Base-by-base conservation (phyloP, 2,888 invertebrate species). In the Cheilosia soror region DNA sequence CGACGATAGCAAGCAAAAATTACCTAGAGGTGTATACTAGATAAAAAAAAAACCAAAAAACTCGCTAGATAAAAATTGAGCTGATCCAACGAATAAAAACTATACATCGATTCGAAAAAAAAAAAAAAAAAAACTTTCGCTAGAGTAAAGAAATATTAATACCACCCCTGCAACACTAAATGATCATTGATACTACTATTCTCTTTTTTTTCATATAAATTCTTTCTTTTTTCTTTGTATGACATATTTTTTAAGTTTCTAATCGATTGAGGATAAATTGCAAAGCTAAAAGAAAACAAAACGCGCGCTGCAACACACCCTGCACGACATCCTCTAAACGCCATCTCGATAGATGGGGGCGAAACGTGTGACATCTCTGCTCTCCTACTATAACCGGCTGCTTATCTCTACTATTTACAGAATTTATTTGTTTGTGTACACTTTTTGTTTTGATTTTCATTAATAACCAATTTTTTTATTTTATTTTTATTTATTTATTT, bases 171-270 rank as follows among this genome's bases (percentile, higher is more conserved):
- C 65, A 78, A 68, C 31, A 68, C 31, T 72, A 80, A 66, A 63
- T 84, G 80, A 84, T 84, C 68, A 78, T 60, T 82, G 82, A 77
- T 79, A 79, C 78, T 79, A 71, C 79, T 79, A 84, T 69, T 51
- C 25, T 58, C 66, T 63, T 73, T 77, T 75, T 58, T 53, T 80
- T 73, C 62, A 82, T 76, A 75, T 81, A 75, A 79, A 76, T 76
- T 85, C 68, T 81, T 81, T 85, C 77, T 81, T 85, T 85, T 85
- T 81, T 85, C 81, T 85, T 80, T 85, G 81, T 85, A 81, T 77
- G 76, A 77, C 25, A 51, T 81, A 31, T 85, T 76, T 85, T 51
- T 75, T 83, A 78, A 73, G 78, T 83, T 78, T 85, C 76, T 80
- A 85, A 72, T 76, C 76, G 80, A 80, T 49, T 75, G 84, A 76